Base-by-base conservation (phyloP, 2,888 invertebrate genomes). In the Scotopteryx bipunctaria region DNA sequence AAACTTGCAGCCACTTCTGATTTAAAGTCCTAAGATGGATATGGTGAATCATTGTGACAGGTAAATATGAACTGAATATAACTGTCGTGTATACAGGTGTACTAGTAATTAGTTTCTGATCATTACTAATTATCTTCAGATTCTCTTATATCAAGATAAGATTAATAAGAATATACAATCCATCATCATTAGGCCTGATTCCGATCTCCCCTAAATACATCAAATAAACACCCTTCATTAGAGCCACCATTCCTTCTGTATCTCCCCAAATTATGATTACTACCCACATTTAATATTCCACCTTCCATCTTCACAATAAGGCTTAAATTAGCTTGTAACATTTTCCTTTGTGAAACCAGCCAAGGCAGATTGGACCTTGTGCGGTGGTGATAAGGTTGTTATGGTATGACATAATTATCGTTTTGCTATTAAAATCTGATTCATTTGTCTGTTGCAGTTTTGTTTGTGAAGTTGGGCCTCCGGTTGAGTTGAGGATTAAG, bases 371-470 rank as follows among this genome's bases (percentile, higher is more conserved):
- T 36, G 11, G 17, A 5, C 38, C n/a, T 41, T 53, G 36, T 27
- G 1, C 5, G 1, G 38, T 54, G 15, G 23, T 6, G 1, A 31
- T 37, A 35, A 5, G 11, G 35, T 48, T 35, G 14, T 4, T n/a
- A 32, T 25, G 41, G 42, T 35, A 9, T 17, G 29, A 25, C 21
- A 44, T 53, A 38, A 57, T 57, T 57, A 60, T 57, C 33, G 44
- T 53, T 54, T 50, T 37, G 46, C 48, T 31, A 52, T 55, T 55
- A 55, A 50, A 53, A 35, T 33, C 11, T 17, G 50, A 60, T 60
- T 60, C 50, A 60, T 60, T 57, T 60, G 60, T 57, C 51, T 47
- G 53, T 43, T 54, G 56, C 59, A 59, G 56, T 52, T 48, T 53
- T 54, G 59, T 59, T 56, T 49, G 23, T 21, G 43, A 52, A 55